Evolutionary conservation across 2,888 invertebrate species (phyloP), one percentile per base, ranked within the genome.

Genomic region (Cheilosia pagana): DNA sequence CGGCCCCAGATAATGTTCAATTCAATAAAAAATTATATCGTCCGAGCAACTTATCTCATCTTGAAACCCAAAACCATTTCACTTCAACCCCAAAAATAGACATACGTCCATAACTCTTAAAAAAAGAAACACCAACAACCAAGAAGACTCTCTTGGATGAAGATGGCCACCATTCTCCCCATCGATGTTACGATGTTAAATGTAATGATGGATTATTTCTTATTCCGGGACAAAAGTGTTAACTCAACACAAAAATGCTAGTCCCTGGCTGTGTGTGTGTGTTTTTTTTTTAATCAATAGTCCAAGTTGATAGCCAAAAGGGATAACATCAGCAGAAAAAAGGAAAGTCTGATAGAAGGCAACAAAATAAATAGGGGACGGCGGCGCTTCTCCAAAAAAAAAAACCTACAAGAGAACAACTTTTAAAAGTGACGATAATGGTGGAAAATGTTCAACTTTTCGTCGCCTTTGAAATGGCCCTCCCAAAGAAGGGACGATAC

Each of bases 391-490:
- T 7, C 25, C 14, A 21, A 31, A 21, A 72, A 50, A 12, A 67
- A 62, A 63, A 57, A 35, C 31, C 45, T 21, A 21, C 25, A 43
- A 70, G 19, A 21, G 48, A 48, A 68, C 67, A 83, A 72, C 78
- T 82, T 82, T 78, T 16, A 70, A 83, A 83, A 79, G 83, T 78
- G 83, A 83, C 79, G 83, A 83, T 83, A 83, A 83, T 83, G 83
- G 83, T 60, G 83, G 59, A 79, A 59, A 75, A 79, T 83, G 74
- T 79, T 79, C 63, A 83, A 83, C 83, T 83, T 79, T 65, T 74
- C 74, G 79, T 70, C 83, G 78, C 83, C 78, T 83, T 65, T 68
- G 53, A 70, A 79, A 75, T 78, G 59, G 74, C 74, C 68, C 45
- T 48, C 62, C 68, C 62, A 48, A 70, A 70, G 52, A 59, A 21